Base-by-base conservation (phyloP, 2,797 vertebrate genomes). In the Emys orbicularis region DNA sequence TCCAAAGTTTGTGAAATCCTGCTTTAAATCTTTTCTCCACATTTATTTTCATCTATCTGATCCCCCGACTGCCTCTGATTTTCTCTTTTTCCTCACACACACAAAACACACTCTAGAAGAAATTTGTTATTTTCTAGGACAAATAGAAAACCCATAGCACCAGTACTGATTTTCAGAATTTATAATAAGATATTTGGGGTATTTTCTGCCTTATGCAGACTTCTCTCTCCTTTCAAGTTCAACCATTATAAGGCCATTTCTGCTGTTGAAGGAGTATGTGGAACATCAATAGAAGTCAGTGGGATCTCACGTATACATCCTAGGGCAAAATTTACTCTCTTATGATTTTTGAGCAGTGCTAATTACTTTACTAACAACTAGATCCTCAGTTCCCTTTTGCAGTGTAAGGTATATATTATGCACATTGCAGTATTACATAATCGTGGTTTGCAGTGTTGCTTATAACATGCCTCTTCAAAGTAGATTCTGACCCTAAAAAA, bases 241-340 rank as follows among this genome's bases (percentile, higher is more conserved):
- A 68, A 37, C 34, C 34, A 68, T 19, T 25, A 34, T 19, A 81
- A 15, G 8, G 1, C 2, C 27, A 29, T 34, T 85, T 81, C 49
- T 56, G 34, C 31, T 12, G 18, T 88, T 50, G 83, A 31, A 61
- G 12, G 74, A 27, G 72, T 3, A 37, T 29, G 1, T 0, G 0
- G 3, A 27, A 31, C 59, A 53, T 21, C 16, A 79, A 15, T 13
- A 82, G 37, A 93, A 92, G 10, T 1, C 19, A n/a, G 11, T 19
- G 53, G n/a, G n/a, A 47, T 15, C 41, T 79, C 31, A 90, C 8
- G 12, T 56, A 37, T 53, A 6, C 11, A 8, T 44, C 83, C 7
- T 85, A 81, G 12, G 87, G 11, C 41, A 74, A 1, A 13, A 8
- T 9, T 34, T 80, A 57, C 10, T 12, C 23, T 6, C 4, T 1